Base-by-base conservation (phyloP, 2,113 vertebrate genomes). In the Odontesthes bonariensis region DNA sequence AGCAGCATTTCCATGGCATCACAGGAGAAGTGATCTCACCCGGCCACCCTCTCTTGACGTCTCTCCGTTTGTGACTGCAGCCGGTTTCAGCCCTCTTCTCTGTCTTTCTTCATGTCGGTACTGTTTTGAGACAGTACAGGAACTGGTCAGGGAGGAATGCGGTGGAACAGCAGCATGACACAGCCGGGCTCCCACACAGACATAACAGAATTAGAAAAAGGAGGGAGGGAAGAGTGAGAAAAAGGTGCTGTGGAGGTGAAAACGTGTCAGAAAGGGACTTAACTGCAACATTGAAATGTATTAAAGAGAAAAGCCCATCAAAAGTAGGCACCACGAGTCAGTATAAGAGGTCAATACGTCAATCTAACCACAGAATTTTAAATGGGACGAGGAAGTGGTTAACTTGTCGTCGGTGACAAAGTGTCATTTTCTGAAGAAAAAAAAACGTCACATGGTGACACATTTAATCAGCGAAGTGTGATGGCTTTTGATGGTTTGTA, bases 61-160 rank as follows among this genome's bases (percentile, higher is more conserved):
- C 75, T 67, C 73, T 80, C 52, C 4, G 8, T 65, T 75, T 74
- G 71, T 80, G 79, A 71, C 20, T 20, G 33, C 40, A 65, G 69
- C 71, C 38, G 46, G 57, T 78, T 58, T 86, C 54, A 44, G 55
- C 47, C 79, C 40, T 65, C 57, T 9, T 13, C 55, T 80, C 59
- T 27, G 12, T 49, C 27, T 27, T 27, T 59, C 57, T 20, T 44
- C 59, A 51, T 57, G 59, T 56, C 2, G 35, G 56, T 27, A 20
- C 73, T 53, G 31, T 47, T 87, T 66, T 82, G 51, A 85, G 78
- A 38, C 56, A 0, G 8, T 51, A 69, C 73, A 76, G 81, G 60
- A 88, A 79, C 75, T 82, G 85, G 86, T 67, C 82, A 78, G 66
- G 53, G 63, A 85, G 82, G 90, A 91, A 91, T 91, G 89, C 22